phyloP scores from a whole-genome alignment of 2,113 vertebrate genomes.

The Meles meles region DNA sequence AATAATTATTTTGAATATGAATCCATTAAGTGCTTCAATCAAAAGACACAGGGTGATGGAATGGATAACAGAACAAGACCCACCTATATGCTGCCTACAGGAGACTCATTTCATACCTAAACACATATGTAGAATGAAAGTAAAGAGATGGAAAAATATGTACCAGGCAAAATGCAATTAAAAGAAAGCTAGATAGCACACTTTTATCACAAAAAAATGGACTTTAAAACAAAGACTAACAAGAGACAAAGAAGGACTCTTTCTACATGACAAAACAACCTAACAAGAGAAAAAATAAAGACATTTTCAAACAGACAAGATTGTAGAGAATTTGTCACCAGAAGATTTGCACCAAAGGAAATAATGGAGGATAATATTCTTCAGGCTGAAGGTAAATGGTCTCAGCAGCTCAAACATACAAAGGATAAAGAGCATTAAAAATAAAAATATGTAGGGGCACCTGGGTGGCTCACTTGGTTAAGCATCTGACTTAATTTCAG shows the following conservation, averaged over 20 bases:
- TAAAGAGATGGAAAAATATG: not conserved
- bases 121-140: not conserved
- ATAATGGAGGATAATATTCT: not conserved
- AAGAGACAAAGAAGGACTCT: not conserved
- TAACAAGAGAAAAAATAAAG: not conserved
- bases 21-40: not conserved
- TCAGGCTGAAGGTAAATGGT: not conserved
- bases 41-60: not conserved
- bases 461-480: not conserved
- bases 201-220: not conserved
- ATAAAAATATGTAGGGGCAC: not conserved
- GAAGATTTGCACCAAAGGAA: not conserved
- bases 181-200: not conserved
- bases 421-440: not conserved
- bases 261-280: not conserved
- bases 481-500: not conserved
- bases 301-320: not conserved
- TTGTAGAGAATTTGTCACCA: not conserved
- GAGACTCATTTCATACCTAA: not conserved
- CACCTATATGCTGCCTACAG: not conserved
- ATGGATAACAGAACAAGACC: not conserved
- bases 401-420: not conserved
- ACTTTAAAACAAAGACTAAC: not conserved
- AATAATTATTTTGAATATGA: not conserved
- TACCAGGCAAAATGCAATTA: not conserved